Base-by-base conservation (phyloP, 2,797 vertebrate species). In the Lithobates sylvaticus region DNA sequence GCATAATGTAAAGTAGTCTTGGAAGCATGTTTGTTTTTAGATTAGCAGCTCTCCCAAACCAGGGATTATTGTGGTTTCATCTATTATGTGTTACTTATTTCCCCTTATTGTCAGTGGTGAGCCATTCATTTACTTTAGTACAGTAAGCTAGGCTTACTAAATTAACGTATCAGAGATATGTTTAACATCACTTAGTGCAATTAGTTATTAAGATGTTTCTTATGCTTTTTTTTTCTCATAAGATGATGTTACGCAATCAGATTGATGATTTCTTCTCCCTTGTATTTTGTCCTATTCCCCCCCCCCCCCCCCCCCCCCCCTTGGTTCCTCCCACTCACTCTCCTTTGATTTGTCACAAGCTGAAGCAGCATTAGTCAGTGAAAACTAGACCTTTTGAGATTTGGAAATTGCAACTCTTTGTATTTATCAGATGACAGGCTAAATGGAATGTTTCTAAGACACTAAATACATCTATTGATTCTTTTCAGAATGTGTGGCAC, bases 381-480 rank as follows among this genome's bases (percentile, higher is more conserved):
- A 16, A 47, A 69, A 34, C 21, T 29, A 70, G 44, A 58, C 67
- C 67, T 80, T 21, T 70, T 69, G 50, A 47, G 32, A 69, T 80
- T 42, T 70, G 18, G 16, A 80, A 80, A 80, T 80, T 80, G 67
- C 78, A 79, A 29, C 27, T 70, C 44, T 70, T 80, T 80, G 65
- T 79, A 70, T 80, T 80, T 80, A 71, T 80, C 27, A n/a, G 44
- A 80, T 54, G 27, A 67, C 78, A 80, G 42, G 65, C 78, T 80
- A 80, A 80, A 39, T 70, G 78, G 42, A 80, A 80, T 69, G 78
- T 70, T 70, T 80, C 64, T 80, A 77, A 61, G 58, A 61, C 76
- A 78, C 34, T 65, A 80, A 70, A 58, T 70, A 36, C 78, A 80
- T 80, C 78, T 80, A 70, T 80, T 80, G 78, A 80, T 44, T 80